Base-by-base conservation (phyloP, 1,140 invertebrate genomes). In the Heliothis subflexa region DNA sequence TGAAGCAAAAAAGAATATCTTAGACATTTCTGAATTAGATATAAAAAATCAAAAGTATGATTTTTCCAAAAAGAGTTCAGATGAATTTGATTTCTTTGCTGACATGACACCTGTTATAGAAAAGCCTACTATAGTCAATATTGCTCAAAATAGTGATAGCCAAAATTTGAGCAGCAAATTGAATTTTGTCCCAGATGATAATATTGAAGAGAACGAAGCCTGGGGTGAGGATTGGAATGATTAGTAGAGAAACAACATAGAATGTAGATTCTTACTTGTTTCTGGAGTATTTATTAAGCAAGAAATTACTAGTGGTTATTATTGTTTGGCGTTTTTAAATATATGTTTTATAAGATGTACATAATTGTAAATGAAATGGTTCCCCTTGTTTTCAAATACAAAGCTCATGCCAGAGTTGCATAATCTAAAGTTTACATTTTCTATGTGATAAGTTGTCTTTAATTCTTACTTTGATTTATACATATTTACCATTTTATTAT, bases 31-130 rank as follows among this genome's bases (percentile, higher is more conserved):
- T 4, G 96, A 97, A 78, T 91, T 97, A 21, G 97, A 97, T 86
- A 97, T 97, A 59, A 97, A 97, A 88, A 96, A 96, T 87, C 96
- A 96, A 71, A 96, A 96, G 79, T 85, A 91, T 14, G 92, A 93
- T 40, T 81, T 86, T 61, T 83, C 84, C 10, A 93, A 94, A 47
- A 93, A 94, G 68, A 83, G 81, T 49, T 78, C 81, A 18, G 95
- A 96, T 74, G 96, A 97, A 78, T 95, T 97, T 84, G 97, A 98
- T 86, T 97, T 97, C 82, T 98, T 98, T 85, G 96, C 96, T 70
- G 97, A 98, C 86, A 98, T 98, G 97, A 97, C 97, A 83, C 97
- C 97, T 7, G 95, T 97, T 5, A 97, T 98, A 83, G 95, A 97
- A 62, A 96, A 96, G 82, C 95, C 96, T 11, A 95, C 95, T 54